These are phyloP conservation scores for Chymomyza procnemis DNA, from an alignment of 2,888 invertebrate species.

Conservation along the genomic window DNA sequence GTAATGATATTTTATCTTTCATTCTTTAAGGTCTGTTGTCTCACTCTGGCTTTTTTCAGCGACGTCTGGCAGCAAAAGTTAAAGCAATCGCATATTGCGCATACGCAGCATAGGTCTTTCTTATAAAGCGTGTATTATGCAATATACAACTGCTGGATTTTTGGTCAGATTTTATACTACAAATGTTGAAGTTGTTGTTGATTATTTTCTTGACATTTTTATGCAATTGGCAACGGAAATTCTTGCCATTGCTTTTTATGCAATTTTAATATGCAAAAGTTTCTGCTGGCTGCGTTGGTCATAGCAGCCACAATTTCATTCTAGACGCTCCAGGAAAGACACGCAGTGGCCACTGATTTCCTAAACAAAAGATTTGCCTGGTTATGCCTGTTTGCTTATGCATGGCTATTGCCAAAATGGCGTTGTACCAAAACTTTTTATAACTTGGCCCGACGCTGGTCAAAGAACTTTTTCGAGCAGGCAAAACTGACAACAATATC, in stretches of 20 bases:
- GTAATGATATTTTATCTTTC: slow-evolving; percentile 70
- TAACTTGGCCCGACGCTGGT: slow-evolving; percentile 36
- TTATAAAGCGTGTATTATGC: slow-evolving; percentile 55
- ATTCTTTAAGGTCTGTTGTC: slow-evolving; percentile 26
- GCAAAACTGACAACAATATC: slow-evolving; percentile 1
- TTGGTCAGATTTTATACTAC: background rate
- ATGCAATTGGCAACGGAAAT: slow-evolving; percentile 75
- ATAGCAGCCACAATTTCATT: background rate
- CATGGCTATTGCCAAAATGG: slow-evolving; percentile 51
- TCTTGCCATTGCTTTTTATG: slow-evolving; percentile 73
- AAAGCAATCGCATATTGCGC: slow-evolving; percentile 40
- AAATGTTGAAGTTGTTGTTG: background rate
- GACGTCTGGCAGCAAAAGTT: slow-evolving; percentile 15
- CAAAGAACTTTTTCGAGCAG: slow-evolving; percentile 38
- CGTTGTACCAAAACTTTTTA: slow-evolving; percentile 7
- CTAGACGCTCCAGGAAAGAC: background rate
- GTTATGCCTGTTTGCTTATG: slow-evolving; percentile 42
- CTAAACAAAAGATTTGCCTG: background rate
- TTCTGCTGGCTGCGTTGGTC: slow-evolving; percentile 21
- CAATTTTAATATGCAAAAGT: slow-evolving; percentile 76
- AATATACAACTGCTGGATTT: slow-evolving; percentile 51
- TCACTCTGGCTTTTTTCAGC: background rate
- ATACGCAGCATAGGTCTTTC: slow-evolving; percentile 54
- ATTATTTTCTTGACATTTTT: slow-evolving; percentile 47
- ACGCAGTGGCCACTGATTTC: slow-evolving; percentile 1